Evolutionary conservation across 2,797 vertebrate genomes (phyloP), one percentile per base, ranked within the genome.

Genomic region (Paedocypris micromegethes): DNA sequence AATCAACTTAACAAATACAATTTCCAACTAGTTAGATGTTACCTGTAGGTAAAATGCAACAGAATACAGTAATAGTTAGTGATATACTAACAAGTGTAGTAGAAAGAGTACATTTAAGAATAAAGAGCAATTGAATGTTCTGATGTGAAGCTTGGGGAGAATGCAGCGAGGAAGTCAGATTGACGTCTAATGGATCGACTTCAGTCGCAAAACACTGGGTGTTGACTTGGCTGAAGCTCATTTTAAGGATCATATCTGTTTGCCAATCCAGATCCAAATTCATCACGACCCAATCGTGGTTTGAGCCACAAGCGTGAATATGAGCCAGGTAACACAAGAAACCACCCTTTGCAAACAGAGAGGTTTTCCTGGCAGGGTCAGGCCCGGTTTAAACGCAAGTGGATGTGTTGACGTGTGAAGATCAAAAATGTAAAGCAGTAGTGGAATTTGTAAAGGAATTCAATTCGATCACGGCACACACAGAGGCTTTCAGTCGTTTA

Each of bases 311-410:
- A 48, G 2, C 50, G 68, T 56, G 52, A 70, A 63, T 40, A 49
- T 47, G 44, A 62, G 58, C 52, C 55, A 60, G 60, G 46, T 64
- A 61, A 40, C 58, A 60, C 58, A 74, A 47, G 53, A 3, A 37
- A 54, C 66, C 73, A 75, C 68, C 67, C 63, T 62, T 75, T 38
- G 37, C 53, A 75, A 70, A 66, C 61, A 75, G 56, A 44, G 43
- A 3, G 9, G 38, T 43, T 62, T 55, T 49, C 52, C 5, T 56
- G 53, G 43, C 6, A 3, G 39, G 59, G 40, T 72, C 41, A 41
- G 23, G 9, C 47, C 41, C 57, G 44, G 40, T 51, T 63, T 41
- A 52, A 41, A 66, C 45, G 49, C 39, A 2, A 53, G 64, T 49
- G 52, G 52, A 62, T 62, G 42, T 57, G 37, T 62, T 38, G 23